Percentiles rank a stretch among this genome's conserved stretches.
Evolutionary conservation across 2,888 invertebrate genomes (phyloP).

Genomic region (Orchesellides sinensis): DNA sequence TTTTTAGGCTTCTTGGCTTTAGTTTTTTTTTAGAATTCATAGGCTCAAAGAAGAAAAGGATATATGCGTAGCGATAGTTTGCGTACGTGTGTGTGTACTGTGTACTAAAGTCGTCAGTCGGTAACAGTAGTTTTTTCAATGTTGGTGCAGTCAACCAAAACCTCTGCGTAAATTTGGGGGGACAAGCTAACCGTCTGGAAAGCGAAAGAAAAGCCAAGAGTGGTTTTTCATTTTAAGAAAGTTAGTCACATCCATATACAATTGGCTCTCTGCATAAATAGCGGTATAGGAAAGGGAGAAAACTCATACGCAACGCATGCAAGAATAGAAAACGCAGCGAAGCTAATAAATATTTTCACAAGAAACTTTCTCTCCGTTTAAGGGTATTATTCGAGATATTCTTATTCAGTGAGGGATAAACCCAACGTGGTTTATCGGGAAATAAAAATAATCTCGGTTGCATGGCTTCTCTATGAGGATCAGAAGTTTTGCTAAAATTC

Average conservation of each 20-base stretch:
- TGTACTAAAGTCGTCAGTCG: conserved; percentile 50
- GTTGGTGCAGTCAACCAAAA: conserved; percentile 58
- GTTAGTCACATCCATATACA: conserved; percentile 40
- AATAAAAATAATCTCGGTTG: conserved; percentile 25
- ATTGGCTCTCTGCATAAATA: conserved; percentile 34
- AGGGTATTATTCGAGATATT: too few relatives aligned
- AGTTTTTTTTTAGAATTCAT: background rate
- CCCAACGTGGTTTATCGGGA: background rate
- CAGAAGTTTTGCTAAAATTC: conserved; percentile 31
- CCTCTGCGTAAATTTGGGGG: conserved; percentile 60
- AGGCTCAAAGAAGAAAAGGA: background rate
- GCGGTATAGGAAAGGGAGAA: conserved; percentile 4
- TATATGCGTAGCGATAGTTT: too few relatives aligned
- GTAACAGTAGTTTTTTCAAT: conserved; percentile 13
- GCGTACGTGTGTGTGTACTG: too few relatives aligned
- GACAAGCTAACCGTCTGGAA: conserved; percentile 64
- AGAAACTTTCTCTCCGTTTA: background rate
- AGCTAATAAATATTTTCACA: conserved; percentile 45
- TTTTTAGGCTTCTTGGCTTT: conserved; percentile 8
- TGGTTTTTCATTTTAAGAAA: conserved; percentile 25
- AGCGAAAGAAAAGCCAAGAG: conserved; percentile 35
- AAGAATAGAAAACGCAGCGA: conserved; percentile 28
- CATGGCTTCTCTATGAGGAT: conserved; percentile 8
- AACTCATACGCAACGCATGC: conserved; percentile 50
- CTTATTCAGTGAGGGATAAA: too few relatives aligned